phyloP scores from a whole-genome alignment of 2,113 vertebrate species.

The Strix uralensis region DNA sequence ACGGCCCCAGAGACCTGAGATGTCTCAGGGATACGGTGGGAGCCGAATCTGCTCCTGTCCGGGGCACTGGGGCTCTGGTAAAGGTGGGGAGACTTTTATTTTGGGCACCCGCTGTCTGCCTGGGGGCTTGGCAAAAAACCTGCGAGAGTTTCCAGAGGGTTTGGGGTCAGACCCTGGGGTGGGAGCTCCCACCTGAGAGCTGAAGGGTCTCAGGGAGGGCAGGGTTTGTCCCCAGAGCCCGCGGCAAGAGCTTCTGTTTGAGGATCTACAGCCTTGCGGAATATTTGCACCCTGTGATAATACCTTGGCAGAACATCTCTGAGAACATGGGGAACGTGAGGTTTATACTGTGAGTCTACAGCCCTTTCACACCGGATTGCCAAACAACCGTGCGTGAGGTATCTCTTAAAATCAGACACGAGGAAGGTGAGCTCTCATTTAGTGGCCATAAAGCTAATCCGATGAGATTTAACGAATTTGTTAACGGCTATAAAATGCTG shows the following conservation, averaged over 20 bases:
- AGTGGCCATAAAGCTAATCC: not conserved
- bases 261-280: not conserved
- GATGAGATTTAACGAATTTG: not conserved
- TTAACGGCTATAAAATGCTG: not conserved
- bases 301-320: not conserved
- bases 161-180: not conserved
- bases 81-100: not conserved
- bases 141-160: not conserved
- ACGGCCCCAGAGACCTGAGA: not conserved
- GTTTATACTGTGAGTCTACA: not conserved
- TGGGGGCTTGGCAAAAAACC: not conserved
- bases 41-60: accelerated
- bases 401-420: not conserved
- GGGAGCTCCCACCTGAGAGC: not conserved
- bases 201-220: not conserved
- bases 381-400: accelerated
- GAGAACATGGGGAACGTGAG: not conserved
- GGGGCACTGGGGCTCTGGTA: not conserved
- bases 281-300: not conserved
- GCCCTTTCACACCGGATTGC: not conserved
- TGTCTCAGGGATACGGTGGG: not conserved
- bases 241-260: accelerated
- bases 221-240: not conserved
- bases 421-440: not conserved
- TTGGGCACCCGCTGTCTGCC: accelerated